Conservation (phyloP, 2,888 invertebrate species). For the Dicyrtoma fusca region DNA sequence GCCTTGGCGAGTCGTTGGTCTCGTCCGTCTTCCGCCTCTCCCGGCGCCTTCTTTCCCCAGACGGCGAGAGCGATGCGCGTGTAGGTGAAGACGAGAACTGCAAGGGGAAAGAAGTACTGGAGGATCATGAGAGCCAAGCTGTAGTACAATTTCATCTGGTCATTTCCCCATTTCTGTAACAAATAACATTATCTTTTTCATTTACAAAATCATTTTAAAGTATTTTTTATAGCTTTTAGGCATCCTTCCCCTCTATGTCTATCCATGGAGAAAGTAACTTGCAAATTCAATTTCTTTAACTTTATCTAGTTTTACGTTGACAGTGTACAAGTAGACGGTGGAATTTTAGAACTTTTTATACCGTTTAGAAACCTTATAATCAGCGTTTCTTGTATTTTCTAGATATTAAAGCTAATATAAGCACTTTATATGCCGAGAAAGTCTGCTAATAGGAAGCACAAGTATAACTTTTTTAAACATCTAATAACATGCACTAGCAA, state of each 20-base stretch:
- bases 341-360: too few relatives aligned
- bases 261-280: too few relatives aligned
- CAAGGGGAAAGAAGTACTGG: slow-evolving; percentile 81
- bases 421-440: too few relatives aligned
- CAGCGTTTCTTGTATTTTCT: too few relatives aligned
- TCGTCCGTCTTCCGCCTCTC: slow-evolving; percentile 81
- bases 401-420: too few relatives aligned
- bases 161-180: slow-evolving; percentile 9
- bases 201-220: background rate
- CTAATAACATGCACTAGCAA: too few relatives aligned
- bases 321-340: too few relatives aligned
- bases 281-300: background rate
- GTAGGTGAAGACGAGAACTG: slow-evolving; percentile 81
- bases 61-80: slow-evolving; percentile 82
- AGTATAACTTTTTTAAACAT: too few relatives aligned
- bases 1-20: slow-evolving; percentile 83
- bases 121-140: slow-evolving; percentile 76
- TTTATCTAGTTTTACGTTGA: background rate
- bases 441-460: too few relatives aligned
- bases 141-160: slow-evolving; percentile 68
- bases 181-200: background rate
- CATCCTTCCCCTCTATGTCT: too few relatives aligned
- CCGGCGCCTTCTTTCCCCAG: slow-evolving; percentile 84
- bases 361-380: too few relatives aligned
- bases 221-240: too few relatives aligned